Evolutionary conservation across 2,113 vertebrate species (phyloP), one percentile per base, ranked within the genome.

Genomic region (Cygnus buccinator): DNA sequence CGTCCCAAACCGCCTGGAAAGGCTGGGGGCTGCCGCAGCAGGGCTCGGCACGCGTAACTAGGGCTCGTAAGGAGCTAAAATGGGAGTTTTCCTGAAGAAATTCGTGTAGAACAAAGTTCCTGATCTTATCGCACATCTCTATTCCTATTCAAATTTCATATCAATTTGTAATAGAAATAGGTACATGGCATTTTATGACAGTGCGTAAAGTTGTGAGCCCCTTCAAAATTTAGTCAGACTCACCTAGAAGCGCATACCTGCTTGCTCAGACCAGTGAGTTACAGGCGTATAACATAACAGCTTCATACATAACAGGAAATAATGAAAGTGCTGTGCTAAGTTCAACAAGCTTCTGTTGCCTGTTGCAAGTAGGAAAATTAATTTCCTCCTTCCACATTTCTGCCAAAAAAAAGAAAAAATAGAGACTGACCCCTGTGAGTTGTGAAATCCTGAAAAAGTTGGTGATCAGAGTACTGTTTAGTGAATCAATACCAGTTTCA

Each of bases 221-320:
- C 43, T 86, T 68, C 58, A 39, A 43, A 79, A 52, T 72, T 5
- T 57, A 66, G 6, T 52, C 5, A 37, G 68, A 29, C 11, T 46
- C 39, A 29, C 3, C 6, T 0, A 0, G 31, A 18, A n/a, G 23
- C 14, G 11, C 1, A 2, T 50, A 9, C 5, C 3, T 48, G 29
- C 44, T 52, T 41, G 19, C 48, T 94, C 22, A 25, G 73, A 39
- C 2, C 6, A 4, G 18, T 3, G 35, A 6, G 9, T 43, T 52
- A 7, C 9, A 48, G 23, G 25, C 5, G 28, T 79, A 39, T 39
- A 39, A 39, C 39, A 11, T 39, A 39, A 39, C 39, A 39, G 39
- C 39, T 39, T 41, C 18, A 2, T 4, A 6, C 9, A 0, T 71
- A 29, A 13, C 15, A 6, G 72, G n/a, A 74, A 46, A n/a, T 74